Percentiles rank a stretch among this genome's conserved stretches.
Evolutionary conservation across 2,888 invertebrate genomes (phyloP).

Genomic region (Lepidocyrtoides sp.): DNA sequence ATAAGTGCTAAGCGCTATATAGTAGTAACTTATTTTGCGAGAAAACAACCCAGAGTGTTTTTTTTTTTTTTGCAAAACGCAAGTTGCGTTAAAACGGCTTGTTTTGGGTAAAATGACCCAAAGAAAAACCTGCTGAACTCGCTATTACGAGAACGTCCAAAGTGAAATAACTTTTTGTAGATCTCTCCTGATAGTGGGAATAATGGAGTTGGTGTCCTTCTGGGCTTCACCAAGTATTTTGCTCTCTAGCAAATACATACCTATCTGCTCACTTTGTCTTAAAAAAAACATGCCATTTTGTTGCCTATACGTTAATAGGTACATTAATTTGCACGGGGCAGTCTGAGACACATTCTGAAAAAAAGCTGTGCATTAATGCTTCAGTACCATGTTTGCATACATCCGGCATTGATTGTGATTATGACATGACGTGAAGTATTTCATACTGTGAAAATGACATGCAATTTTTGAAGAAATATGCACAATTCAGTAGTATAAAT

Average conservation of each 20-base stretch:
- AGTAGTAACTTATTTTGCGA: background rate
- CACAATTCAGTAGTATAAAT: constrained; percentile 14
- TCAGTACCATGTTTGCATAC: constrained; percentile 2
- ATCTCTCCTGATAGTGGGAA: constrained; percentile 41
- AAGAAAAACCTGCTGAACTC: constrained; percentile 56
- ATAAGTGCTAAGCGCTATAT: background rate
- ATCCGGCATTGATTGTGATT: constrained; percentile 69
- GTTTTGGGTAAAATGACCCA: constrained; percentile 58
- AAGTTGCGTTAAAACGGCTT: constrained; percentile 23
- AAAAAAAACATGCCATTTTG: background rate
- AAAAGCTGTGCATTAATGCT: background rate
- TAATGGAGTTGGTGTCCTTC: constrained; percentile 62
- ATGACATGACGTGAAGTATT: constrained; percentile 61
- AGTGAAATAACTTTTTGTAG: background rate
- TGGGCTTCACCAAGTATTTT: constrained; percentile 35
- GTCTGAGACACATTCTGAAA: constrained; percentile 31
- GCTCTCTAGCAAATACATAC: background rate
- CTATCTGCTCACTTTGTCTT: background rate
- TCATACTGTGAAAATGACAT: constrained; percentile 37
- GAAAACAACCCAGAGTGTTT: background rate
- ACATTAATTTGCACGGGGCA: constrained; percentile 38
- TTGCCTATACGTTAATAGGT: constrained; percentile 13
- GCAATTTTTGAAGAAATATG: constrained; percentile 35
- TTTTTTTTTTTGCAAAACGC: background rate
- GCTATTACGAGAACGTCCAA: background rate